These are phyloP conservation scores for Nebria salina DNA, from an alignment of 2,888 invertebrate species.

Conservation along the genomic window DNA sequence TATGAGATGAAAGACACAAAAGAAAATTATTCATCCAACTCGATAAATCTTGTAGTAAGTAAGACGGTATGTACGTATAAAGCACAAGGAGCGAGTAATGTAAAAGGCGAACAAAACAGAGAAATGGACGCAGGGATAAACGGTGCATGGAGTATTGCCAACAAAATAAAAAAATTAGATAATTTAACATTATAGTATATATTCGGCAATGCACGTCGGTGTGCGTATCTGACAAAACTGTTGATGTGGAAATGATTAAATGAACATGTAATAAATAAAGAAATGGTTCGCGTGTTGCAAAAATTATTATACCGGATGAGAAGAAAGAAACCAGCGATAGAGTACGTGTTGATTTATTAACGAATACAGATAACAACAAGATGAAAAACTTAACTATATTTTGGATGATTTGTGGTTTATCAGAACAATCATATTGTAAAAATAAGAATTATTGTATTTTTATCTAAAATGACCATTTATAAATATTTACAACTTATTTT, in stretches of 20 bases:
- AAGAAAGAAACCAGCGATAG: slow-evolving; percentile 10
- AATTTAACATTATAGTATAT: slow-evolving; percentile 15
- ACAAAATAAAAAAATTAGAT: slow-evolving; percentile 42
- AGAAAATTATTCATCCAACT: slow-evolving; percentile 45
- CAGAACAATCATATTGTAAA: neutral
- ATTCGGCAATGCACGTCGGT: neutral
- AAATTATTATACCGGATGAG: slow-evolving; percentile 27
- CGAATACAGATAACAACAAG: slow-evolving; percentile 10
- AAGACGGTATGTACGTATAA: slow-evolving; percentile 33
- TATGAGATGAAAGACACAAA: slow-evolving; percentile 34
- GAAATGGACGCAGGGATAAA: neutral
- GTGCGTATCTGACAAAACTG: slow-evolving; percentile 40
- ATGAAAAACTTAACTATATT: slow-evolving; percentile 16
- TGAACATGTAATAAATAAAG: slow-evolving; percentile 42
- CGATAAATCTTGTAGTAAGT: slow-evolving; percentile 38
- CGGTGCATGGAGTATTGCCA: slow-evolving; percentile 28
- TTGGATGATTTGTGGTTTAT: slow-evolving; percentile 8
- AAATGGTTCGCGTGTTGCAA: slow-evolving; percentile 24
- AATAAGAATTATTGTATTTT: neutral
- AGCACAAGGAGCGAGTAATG: slow-evolving; percentile 28
- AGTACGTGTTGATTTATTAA: slow-evolving; percentile 23
- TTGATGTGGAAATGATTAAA: slow-evolving; percentile 45
- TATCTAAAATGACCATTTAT: too few species aligned
- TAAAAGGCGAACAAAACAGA: slow-evolving; percentile 5
- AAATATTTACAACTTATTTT: too few species aligned